phyloP scores from a whole-genome alignment of 2,888 invertebrate genomes.

The Acleris cristana region DNA sequence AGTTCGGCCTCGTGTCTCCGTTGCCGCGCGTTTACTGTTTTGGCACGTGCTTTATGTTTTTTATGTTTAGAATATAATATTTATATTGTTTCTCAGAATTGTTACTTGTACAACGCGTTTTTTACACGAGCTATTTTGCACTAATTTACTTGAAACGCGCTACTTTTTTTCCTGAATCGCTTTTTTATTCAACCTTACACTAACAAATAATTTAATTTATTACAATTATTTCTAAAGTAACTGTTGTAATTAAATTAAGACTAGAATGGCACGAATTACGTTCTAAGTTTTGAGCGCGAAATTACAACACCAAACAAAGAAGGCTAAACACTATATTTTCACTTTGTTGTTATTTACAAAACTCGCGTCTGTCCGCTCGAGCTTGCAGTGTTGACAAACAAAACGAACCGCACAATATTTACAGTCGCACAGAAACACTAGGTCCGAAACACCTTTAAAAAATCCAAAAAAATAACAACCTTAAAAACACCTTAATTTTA shows the following conservation, averaged over 20 bases:
- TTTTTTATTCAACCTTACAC: conserved; percentile 1
- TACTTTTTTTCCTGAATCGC: conserved; percentile 1
- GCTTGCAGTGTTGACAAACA: conserved; percentile 77
- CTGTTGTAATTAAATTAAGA: conserved; percentile 17
- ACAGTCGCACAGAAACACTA: conserved; percentile 47
- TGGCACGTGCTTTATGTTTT: conserved; percentile 44
- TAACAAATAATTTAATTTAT: conserved; percentile 1
- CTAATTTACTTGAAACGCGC: not conserved
- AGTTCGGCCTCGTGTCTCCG: conserved; percentile 62
- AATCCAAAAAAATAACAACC: conserved; percentile 6
- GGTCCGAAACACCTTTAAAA: conserved; percentile 5
- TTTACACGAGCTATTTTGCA: conserved; percentile 17
- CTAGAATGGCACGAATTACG: conserved; percentile 47
- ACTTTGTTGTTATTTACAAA: conserved; percentile 56
- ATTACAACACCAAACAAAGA: conserved; percentile 6
- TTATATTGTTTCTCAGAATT: conserved; percentile 52
- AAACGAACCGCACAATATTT: conserved; percentile 43
- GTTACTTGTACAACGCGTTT: conserved; percentile 32
- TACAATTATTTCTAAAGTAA: not conserved
- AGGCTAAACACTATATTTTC: conserved; percentile 26
- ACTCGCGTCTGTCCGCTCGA: conserved; percentile 55
- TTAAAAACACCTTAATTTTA: conserved; percentile 13
- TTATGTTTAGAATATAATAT: conserved; percentile 38
- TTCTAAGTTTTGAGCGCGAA: conserved; percentile 46
- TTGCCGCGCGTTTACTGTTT: conserved; percentile 61